phyloP scores from a whole-genome alignment of 2,113 vertebrate species.

The Puffinus mauretanicus region DNA sequence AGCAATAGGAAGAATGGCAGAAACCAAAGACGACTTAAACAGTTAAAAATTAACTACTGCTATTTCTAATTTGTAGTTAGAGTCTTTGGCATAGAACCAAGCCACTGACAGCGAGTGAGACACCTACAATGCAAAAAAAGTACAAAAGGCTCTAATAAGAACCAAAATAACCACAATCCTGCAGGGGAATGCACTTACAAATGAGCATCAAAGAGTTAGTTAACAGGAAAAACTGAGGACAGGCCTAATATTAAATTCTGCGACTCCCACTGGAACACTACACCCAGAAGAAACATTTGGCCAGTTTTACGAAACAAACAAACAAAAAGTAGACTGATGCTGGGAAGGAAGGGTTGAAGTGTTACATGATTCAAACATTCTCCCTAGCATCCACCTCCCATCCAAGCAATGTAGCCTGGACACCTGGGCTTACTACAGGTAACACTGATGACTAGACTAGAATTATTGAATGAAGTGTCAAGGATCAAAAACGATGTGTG shows the following conservation, averaged over 20 bases:
- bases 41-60: background rate
- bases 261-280: background rate
- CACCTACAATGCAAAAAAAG: background rate
- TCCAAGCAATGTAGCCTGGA: background rate
- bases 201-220: background rate
- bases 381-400: background rate
- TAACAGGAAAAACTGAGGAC: background rate
- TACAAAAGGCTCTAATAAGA: background rate
- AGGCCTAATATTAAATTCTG: background rate
- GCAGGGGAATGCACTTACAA: background rate
- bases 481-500: fast-evolving
- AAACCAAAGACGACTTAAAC: background rate
- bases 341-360: background rate
- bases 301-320: background rate
- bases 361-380: background rate
- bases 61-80: background rate
- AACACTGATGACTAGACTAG: background rate
- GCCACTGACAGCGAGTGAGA: background rate
- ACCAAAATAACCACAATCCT: background rate
- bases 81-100: background rate
- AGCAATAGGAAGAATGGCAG: background rate
- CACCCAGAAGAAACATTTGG: background rate
- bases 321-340: fast-evolving
- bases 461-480: background rate
- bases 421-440: background rate